These are phyloP conservation scores for Actinia equina DNA, from an alignment of 64 coral and sea anemone genomes.

Conservation along the genomic window DNA sequence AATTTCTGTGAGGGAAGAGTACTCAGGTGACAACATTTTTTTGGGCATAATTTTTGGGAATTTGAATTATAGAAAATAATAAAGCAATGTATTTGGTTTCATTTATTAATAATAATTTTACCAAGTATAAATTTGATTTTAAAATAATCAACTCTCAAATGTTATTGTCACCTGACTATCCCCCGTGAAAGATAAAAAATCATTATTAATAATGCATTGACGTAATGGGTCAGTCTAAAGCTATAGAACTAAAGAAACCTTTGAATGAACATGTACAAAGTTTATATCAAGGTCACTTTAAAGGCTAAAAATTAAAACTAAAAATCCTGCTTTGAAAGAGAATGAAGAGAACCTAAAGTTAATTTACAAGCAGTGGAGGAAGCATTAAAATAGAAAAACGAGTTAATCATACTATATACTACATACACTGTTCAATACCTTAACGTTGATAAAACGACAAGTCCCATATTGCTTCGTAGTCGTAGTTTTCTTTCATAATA, in stretches of 20 bases:
- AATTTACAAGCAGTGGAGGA: neutral
- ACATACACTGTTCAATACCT: neutral
- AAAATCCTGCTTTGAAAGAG: neutral
- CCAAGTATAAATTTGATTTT: neutral
- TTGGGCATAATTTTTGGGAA: neutral
- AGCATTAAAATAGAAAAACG: constrained; percentile 10
- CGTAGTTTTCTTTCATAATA: constrained; percentile 7
- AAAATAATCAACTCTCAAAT: neutral
- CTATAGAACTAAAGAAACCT: neutral
- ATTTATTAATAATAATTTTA: neutral
- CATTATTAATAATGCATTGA: neutral
- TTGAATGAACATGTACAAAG: neutral
- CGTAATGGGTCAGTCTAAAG: too few species aligned
- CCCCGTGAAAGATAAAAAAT: neutral
- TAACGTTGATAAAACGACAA: neutral
- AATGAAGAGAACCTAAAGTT: neutral
- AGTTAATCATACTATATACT: neutral
- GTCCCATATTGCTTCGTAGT: constrained; percentile 10
- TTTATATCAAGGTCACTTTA: neutral
- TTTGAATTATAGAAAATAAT: neutral
- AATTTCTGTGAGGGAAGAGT: neutral
- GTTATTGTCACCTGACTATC: neutral
- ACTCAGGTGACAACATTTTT: neutral
- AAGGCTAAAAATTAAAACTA: constrained; percentile 9
- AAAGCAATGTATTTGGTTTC: neutral